Percentiles rank a stretch among this genome's conserved stretches.
Conservation (phyloP, 2,888 invertebrate species). For the Dasysyrphus tricinctus region DNA sequence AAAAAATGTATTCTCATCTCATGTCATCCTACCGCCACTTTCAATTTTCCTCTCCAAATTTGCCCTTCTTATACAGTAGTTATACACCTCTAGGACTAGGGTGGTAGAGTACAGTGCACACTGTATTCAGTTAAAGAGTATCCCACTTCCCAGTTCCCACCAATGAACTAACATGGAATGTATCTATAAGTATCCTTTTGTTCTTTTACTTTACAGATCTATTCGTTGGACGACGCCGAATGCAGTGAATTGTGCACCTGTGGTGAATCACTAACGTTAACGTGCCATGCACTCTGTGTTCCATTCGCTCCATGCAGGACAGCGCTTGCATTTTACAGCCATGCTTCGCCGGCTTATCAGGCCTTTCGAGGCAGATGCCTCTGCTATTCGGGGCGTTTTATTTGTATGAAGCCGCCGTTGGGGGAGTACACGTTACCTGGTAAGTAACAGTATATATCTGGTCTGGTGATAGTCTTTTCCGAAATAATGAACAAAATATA, state of each 20-base stretch:
- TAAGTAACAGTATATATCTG: constrained; percentile 74
- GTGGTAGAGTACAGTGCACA: too few species aligned
- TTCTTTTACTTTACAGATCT: constrained; percentile 79
- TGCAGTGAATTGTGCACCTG: constrained; percentile 96
- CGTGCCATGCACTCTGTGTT: constrained; percentile 95
- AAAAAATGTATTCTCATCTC: constrained; percentile 3
- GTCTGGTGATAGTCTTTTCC: constrained; percentile 1
- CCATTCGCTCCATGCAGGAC: constrained; percentile 94
- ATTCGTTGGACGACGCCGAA: constrained; percentile 90
- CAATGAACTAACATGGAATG: constrained; percentile 46
- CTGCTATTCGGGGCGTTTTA: constrained; percentile 95
- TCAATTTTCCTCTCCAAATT: constrained; percentile 53
- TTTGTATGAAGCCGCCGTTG: constrained; percentile 93
- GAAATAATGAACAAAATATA: constrained; percentile 23
- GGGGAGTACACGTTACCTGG: constrained; percentile 85
- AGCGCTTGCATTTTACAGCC: constrained; percentile 94
- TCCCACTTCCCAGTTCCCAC: neutral
- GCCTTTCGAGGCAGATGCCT: constrained; percentile 94
- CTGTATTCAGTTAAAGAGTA: neutral
- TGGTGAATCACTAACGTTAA: constrained; percentile 89
- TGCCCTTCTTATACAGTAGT: neutral
- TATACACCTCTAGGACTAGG: neutral
- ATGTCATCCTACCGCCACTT: constrained; percentile 60
- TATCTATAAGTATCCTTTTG: constrained; percentile 69
- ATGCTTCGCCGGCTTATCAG: constrained; percentile 95